Conservation (phyloP, 2,113 vertebrate species). For the Lates calcarifer region DNA sequence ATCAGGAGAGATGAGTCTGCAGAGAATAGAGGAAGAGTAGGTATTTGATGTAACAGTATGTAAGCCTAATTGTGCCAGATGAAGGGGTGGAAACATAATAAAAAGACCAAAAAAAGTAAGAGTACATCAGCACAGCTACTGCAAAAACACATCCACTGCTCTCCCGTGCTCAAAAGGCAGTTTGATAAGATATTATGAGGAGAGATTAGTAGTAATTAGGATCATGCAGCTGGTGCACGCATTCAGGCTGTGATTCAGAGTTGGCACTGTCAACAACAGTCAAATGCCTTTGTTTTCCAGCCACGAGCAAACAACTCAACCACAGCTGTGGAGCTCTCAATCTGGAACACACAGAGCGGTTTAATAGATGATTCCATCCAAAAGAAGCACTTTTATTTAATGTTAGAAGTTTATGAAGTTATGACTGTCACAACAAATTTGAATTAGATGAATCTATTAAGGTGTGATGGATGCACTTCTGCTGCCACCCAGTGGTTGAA, state of each 20-base stretch:
- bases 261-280: slow-evolving; percentile 33
- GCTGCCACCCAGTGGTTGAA: slow-evolving; percentile 30
- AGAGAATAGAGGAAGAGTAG: slow-evolving; percentile 52
- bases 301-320: slow-evolving; percentile 1
- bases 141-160: background rate
- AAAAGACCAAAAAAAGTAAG: background rate
- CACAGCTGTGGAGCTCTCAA: slow-evolving; percentile 47
- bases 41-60: background rate
- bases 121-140: slow-evolving; percentile 10
- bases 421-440: background rate
- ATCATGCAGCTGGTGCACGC: slow-evolving; percentile 51
- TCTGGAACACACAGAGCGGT: background rate
- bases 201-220: slow-evolving; percentile 29
- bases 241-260: slow-evolving; percentile 50
- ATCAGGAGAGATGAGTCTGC: slow-evolving; percentile 96
- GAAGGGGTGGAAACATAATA: background rate
- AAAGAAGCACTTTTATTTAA: background rate
- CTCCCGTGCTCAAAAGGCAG: slow-evolving; percentile 16
- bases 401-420: background rate
- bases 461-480: background rate
- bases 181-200: slow-evolving; percentile 41
- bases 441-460: background rate
- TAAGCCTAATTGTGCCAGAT: too few species aligned
- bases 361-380: slow-evolving; percentile 10
- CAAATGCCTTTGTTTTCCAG: slow-evolving; percentile 26